Evolutionary conservation across 2,888 invertebrate species (phyloP), one percentile per base, ranked within the genome.

Genomic region (Branchipolynoe longqiensis): DNA sequence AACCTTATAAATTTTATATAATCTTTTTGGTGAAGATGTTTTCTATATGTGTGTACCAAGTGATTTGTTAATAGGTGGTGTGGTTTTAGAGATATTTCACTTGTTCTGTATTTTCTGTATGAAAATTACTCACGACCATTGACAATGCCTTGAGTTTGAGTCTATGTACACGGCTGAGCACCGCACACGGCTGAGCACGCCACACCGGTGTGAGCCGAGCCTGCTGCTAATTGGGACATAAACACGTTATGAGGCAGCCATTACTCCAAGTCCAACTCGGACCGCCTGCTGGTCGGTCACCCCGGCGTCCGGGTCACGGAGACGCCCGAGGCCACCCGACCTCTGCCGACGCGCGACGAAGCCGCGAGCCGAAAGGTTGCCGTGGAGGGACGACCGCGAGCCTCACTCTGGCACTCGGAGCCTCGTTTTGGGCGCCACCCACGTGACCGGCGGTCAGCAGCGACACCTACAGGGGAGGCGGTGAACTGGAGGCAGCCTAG

Each of bases 351-450:
- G 69, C 25, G 62, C 28, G 25, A 62, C 62, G 62, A 62, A n/a
- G 36, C 69, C 69, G 69, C 38, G 69, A 69, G 69, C 38, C 38
- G 69, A 69, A n/a, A 62, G 69, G 69, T 69, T 33, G 69, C 69
- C 69, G 69, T 36, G 22, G 69, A 69, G 69, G 36, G 69, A 33
- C 38, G 36, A 38, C 69, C 69, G 69, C 69, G 69, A 69, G 38
- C 69, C 69, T 69, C 69, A n/a, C 69, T 69, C 36, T 69, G 36
- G 38, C 69, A 33, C 38, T 38, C 36, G 14, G 8, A 38, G 36
- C 69, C 69, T 69, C 69, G 69, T 69, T 69, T 38, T 69, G 69
- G 69, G 2, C 38, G 69, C 69, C 69, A 69, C 69, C 69, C 69
- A 69, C 69, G 31, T n/a, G 28, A 62, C 8, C 25, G n/a, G 58